These are phyloP conservation scores for Pipistrellus pipistrellus DNA, from an alignment of 2,797 vertebrate genomes.

Conservation along the genomic window DNA sequence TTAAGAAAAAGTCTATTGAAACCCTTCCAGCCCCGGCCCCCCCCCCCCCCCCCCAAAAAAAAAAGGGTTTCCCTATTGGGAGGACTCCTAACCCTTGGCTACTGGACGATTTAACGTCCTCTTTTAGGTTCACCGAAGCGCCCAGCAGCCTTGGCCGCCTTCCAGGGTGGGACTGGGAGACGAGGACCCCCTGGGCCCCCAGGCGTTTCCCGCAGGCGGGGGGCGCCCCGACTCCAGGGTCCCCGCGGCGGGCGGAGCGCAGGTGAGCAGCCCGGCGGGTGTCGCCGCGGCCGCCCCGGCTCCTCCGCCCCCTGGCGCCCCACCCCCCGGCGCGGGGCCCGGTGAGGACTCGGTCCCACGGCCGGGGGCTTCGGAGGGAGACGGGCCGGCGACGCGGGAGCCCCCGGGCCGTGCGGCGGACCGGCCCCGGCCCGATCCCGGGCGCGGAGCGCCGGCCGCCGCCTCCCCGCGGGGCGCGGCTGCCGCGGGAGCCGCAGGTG, in stretches of 20 bases:
- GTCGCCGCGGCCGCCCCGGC: background rate
- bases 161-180: background rate
- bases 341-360: background rate
- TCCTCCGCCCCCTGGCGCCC: conserved; percentile 56
- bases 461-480: conserved; percentile 42
- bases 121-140: background rate
- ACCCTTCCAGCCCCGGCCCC: background rate
- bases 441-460: background rate
- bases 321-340: background rate
- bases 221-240: background rate
- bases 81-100: background rate
- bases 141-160: background rate
- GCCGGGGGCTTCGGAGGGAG: background rate
- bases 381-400: background rate
- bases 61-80: background rate
- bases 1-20: background rate
- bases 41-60: background rate
- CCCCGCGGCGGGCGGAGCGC: background rate
- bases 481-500: conserved; percentile 87
- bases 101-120: background rate
- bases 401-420: background rate
- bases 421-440: background rate
- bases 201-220: background rate
- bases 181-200: background rate
- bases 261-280: conserved; percentile 50